Evolutionary conservation across 2,113 vertebrate species (phyloP), one percentile per base, ranked within the genome.

Genomic region (Corythornis vintsioides): DNA sequence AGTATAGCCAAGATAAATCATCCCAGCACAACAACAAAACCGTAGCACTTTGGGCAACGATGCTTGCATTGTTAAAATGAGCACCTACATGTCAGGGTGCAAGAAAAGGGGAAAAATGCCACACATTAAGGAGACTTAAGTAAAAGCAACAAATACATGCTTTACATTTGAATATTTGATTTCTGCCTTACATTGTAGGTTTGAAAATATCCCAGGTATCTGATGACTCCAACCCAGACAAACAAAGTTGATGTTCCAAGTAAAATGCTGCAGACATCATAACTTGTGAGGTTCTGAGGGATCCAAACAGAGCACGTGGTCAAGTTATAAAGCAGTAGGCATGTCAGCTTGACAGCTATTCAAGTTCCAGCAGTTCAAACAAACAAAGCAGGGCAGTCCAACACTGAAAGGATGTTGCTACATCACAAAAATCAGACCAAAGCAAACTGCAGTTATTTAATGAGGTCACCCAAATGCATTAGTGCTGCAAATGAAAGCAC

Each of bases 1-100:
- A 3, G 98, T 99, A 93, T 99, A 99, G 26, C 99, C 99, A 15
- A 99, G 98, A 76, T 99, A 99, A 90, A 99, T 99, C 99, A 99
- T 99, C 10, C 99, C 99, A 14, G 99, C 99, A 86, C 99, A 99
- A 72, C 99, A 99, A 61, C 99, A 99, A 95, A 99, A 99, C 73
- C 99, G 97, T 16, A 99, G 97, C 6, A 99, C 99, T 83, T 99
- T 99, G 0, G 99, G 99, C 70, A 99, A 91, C 0, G 99, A 99
- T 9, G 98, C 99, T 86, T 98, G 98, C 99, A 99, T 99, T 6
- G 99, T 99, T 92, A 99, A 97, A 96, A 99, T 99, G 52, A 99
- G 98, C 56, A 99, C 98, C 99, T 99, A 65, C 12, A 74, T 21
- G 31, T 47, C 45, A 40, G 22, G 15, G 28, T 6, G 7, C 4